phyloP scores from a whole-genome alignment of 2,113 vertebrate species.

The Todiramphus chloris region DNA sequence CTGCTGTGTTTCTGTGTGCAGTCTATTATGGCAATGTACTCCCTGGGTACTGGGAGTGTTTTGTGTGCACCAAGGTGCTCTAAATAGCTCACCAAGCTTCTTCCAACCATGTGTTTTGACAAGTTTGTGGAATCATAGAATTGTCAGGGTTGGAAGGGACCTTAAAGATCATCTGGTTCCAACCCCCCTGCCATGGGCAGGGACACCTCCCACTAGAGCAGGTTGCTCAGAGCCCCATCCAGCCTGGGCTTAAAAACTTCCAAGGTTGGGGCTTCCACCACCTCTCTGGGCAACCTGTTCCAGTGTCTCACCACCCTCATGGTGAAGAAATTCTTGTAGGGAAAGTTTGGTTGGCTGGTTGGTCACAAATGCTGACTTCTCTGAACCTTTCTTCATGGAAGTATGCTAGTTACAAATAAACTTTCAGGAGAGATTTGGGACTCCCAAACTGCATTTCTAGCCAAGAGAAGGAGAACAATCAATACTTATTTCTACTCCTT shows the following conservation, averaged over 20 bases:
- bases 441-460: neutral
- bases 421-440: neutral
- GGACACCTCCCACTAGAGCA: too few relatives aligned
- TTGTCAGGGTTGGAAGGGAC: too few relatives aligned
- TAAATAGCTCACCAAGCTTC: neutral
- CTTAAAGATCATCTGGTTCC: too few relatives aligned
- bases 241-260: too few relatives aligned
- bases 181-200: too few relatives aligned
- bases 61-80: neutral
- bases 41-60: fast-evolving
- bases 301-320: too few relatives aligned
- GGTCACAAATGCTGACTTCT: neutral
- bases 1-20: neutral
- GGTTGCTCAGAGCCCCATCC: too few relatives aligned
- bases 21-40: neutral
- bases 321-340: too few relatives aligned
- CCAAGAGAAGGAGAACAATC: neutral
- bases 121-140: neutral
- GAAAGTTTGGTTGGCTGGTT: neutral
- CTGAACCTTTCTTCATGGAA: neutral
- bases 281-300: too few relatives aligned
- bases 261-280: too few relatives aligned
- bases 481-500: neutral
- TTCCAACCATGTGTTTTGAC: neutral
- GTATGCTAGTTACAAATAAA: neutral